Base-by-base conservation (phyloP, 1,140 invertebrate species). In the Zaprionus tsacasi region DNA sequence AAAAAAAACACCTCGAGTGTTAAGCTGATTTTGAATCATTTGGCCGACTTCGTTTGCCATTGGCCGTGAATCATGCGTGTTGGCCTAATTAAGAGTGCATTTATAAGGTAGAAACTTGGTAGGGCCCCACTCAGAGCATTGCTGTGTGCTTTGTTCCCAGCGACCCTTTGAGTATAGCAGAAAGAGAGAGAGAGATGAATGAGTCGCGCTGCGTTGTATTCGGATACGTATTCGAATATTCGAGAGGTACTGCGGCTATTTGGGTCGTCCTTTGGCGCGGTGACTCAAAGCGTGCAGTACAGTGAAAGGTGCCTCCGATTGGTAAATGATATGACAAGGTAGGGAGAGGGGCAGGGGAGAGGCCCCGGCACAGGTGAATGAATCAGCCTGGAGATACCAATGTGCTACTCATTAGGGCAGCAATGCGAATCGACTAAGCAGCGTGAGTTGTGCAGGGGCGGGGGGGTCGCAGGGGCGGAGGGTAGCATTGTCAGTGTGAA, bases 71-170 rank as follows among this genome's bases (percentile, higher is more conserved):
- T 74, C 71, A 63, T 35, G 45, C 11, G 45, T 10, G 15, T 50
- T 69, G 58, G 36, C 65, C 70, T 73, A 61, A 73, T 73, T 68
- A 73, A 73, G 57, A 74, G 50, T 15, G 57, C 59, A 69, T 74
- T 57, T 40, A 69, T 56, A 61, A 63, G 60, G 21, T n/a, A 15
- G 40, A 4, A 7, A 6, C 33, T 8, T 7, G 33, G 33, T 8
- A 35, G 33, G 10, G 11, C 17, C n/a, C n/a, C n/a, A n/a, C n/a
- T n/a, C 21, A 21, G 21, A 50, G 17, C 45, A 3, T 8, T 8
- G 17, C 25, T 45, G 40, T 45, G 40, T 45, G 40, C 40, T 45
- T 45, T 45, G 40, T 45, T 45, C 40, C 3, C 45, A 25, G 25
- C 36, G 40, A 33, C 15, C 57, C 35, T 45, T 61, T 61, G 59